These are phyloP conservation scores for Sebastes trivittatus DNA, from an alignment of 2,797 vertebrate species.

Conservation along the genomic window DNA sequence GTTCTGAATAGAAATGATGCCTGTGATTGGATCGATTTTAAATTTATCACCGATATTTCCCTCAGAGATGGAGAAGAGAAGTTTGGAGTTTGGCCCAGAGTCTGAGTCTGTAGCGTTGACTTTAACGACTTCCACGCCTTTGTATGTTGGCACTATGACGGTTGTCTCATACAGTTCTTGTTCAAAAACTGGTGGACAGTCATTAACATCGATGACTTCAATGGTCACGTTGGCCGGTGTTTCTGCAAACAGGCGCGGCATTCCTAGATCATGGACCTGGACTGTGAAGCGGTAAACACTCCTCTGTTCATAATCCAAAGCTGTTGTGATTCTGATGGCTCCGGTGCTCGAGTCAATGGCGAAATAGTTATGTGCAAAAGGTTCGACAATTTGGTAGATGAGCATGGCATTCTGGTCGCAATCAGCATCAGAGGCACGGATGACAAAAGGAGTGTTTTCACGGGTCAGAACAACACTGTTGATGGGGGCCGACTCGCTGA, in stretches of 20 bases:
- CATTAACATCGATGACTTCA: conserved; percentile 93
- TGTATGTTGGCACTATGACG: conserved; percentile 91
- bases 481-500: conserved; percentile 91
- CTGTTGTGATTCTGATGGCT: conserved; percentile 88
- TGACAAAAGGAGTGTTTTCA: conserved; percentile 90
- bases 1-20: conserved; percentile 91
- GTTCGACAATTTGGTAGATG: conserved; percentile 95
- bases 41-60: conserved; percentile 99
- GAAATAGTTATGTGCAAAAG: conserved; percentile 92
- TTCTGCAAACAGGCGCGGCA: conserved; percentile 90
- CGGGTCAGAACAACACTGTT: conserved; percentile 92
- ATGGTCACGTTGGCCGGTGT: conserved; percentile 93
- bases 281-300: conserved; percentile 92
- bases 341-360: conserved; percentile 96
- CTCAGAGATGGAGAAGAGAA: conserved; percentile 93
- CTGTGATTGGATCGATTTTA: conserved; percentile 85
- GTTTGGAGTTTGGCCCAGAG: conserved; percentile 88
- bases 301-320: conserved; percentile 92
- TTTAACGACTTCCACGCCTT: conserved; percentile 88
- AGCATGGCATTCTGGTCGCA: conserved; percentile 92
- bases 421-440: conserved; percentile 91
- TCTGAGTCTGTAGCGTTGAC: conserved; percentile 93
- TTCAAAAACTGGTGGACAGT: conserved; percentile 92
- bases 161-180: conserved; percentile 88
- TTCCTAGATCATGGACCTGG: conserved; percentile 94